A percentile compares a stretch with the other conserved stretches of the same genome.
Evolutionary conservation across 2,888 invertebrate genomes (phyloP).

Genomic region (Nowickia ferox): DNA sequence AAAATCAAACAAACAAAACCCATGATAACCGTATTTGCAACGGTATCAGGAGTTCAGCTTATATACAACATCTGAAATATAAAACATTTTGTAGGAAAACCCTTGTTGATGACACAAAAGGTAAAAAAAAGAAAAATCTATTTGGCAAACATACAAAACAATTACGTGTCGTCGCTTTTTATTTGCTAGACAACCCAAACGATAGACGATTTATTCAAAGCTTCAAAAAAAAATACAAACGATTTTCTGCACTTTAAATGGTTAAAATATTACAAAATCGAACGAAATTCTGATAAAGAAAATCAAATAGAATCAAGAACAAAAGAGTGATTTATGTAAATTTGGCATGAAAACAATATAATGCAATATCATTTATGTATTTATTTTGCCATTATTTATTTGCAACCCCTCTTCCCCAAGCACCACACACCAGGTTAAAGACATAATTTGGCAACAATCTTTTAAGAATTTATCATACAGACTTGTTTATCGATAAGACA

Average conservation of each 20-base stretch:
- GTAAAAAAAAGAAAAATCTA: background rate
- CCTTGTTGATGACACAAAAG: constrained; percentile 47
- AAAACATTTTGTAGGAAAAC: constrained; percentile 55
- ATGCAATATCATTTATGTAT: constrained; percentile 41
- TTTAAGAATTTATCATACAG: constrained; percentile 16
- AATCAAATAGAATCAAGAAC: constrained; percentile 31
- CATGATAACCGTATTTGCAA: constrained; percentile 10
- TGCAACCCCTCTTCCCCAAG: background rate
- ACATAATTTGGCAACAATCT: constrained; percentile 55
- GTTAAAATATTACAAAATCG: constrained; percentile 30
- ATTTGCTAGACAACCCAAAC: constrained; percentile 9
- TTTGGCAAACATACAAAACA: constrained; percentile 20
- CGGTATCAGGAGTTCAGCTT: constrained; percentile 52
- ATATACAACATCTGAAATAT: background rate
- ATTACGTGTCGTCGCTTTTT: constrained; percentile 51
- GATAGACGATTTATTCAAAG: background rate
- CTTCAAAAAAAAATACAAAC: background rate
- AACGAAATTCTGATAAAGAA: constrained; percentile 8
- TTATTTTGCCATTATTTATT: constrained; percentile 55
- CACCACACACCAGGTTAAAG: constrained; percentile 3
- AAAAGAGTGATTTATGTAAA: constrained; percentile 59
- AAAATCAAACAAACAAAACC: constrained; percentile 1
- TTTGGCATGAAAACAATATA: constrained; percentile 61
- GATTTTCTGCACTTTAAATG: constrained; percentile 43
- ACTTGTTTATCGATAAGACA: constrained; percentile 23